Conservation (phyloP, 2,113 vertebrate genomes). For the Cygnus buccinator region DNA sequence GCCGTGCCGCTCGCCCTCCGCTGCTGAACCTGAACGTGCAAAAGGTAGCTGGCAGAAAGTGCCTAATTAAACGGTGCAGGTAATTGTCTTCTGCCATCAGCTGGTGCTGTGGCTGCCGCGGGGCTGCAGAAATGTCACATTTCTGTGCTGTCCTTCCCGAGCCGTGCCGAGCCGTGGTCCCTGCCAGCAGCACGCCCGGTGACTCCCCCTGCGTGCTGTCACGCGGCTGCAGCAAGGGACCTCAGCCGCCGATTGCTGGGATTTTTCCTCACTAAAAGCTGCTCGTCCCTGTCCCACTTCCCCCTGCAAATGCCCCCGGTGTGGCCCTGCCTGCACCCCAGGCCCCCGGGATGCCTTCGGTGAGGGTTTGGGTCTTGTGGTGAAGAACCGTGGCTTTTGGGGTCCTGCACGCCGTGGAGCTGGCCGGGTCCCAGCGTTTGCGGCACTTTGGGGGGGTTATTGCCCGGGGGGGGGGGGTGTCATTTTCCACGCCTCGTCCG, state of each 20-base stretch:
- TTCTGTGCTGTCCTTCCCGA: not conserved
- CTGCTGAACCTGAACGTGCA: rapidly evolving
- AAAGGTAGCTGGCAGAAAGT: not conserved
- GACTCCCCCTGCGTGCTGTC: not conserved
- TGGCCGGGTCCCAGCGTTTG: not conserved
- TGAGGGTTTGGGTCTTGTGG: not conserved
- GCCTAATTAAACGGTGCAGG: rapidly evolving
- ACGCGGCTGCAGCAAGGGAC: not conserved
- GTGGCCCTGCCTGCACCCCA: not conserved
- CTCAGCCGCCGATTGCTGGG: not conserved
- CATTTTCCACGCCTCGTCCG: not conserved
- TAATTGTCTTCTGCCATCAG: not conserved
- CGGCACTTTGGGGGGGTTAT: not conserved
- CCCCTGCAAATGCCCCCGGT: rapidly evolving
- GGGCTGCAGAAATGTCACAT: not conserved
- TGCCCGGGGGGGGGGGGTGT: not conserved
- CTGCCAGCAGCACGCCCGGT: rapidly evolving
- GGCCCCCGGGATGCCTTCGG: not conserved
- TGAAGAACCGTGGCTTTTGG: not conserved
- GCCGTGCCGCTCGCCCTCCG: rapidly evolving
- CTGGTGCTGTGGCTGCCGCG: no score
- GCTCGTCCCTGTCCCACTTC: rapidly evolving
- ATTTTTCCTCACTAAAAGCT: not conserved
- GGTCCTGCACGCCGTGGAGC: rapidly evolving
- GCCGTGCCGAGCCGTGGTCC: not conserved